Percentiles rank a stretch among this genome's conserved stretches.
Evolutionary conservation across 2,797 vertebrate species (phyloP).

Genomic region (Florisuga fusca): DNA sequence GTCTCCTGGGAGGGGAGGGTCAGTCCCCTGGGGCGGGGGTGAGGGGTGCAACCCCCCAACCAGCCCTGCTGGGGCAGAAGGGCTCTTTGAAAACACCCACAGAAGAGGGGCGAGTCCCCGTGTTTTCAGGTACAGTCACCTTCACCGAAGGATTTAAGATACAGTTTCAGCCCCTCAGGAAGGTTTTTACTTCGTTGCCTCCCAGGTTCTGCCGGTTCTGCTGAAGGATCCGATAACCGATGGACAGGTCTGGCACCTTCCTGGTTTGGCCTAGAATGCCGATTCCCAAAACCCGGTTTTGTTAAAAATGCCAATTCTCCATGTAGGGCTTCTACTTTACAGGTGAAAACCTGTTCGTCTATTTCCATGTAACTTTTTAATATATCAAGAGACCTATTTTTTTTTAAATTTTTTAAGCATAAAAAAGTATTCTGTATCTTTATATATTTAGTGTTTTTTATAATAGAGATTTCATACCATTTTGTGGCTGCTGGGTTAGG

Average conservation of each 20-base stretch:
- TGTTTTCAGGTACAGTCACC: accelerated
- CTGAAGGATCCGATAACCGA: accelerated
- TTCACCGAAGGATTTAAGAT: accelerated
- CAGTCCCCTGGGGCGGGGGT: accelerated
- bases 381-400: neutral
- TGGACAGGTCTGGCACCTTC: accelerated
- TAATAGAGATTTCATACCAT: neutral
- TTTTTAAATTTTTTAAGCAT: no score
- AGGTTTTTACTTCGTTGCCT: accelerated
- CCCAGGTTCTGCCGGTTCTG: no score
- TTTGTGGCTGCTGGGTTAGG: neutral
- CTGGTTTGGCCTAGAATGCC: no score
- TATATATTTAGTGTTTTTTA: neutral
- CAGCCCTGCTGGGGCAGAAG: no score
- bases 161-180: accelerated
- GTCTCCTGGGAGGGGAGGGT: accelerated
- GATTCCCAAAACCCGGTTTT: neutral
- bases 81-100: accelerated
- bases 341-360: neutral
- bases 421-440: neutral
- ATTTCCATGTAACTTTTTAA: accelerated
- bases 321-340: accelerated
- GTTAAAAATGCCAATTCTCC: neutral
- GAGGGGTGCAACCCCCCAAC: accelerated
- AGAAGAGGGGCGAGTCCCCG: accelerated